Conservation (phyloP, 2,888 invertebrate genomes). For the Drosophila sordidula region DNA sequence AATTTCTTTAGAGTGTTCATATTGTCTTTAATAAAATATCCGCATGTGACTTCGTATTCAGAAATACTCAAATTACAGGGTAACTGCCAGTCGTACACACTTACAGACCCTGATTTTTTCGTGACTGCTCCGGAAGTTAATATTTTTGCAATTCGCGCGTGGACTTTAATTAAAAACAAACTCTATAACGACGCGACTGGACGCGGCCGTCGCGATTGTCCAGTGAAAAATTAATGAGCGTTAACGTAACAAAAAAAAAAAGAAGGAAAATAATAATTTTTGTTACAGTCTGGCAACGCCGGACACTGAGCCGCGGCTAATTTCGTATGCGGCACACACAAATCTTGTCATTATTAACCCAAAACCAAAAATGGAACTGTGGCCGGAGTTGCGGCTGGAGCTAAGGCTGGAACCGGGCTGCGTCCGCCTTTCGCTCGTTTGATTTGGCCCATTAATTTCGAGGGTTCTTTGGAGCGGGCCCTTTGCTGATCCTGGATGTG, state of each 20-base stretch:
- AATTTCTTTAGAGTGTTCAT: too few relatives aligned
- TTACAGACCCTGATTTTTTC: not conserved
- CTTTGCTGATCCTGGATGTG: slow-evolving; percentile 1
- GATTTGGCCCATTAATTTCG: slow-evolving; percentile 77
- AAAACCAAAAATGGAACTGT: slow-evolving; percentile 11
- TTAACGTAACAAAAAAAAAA: slow-evolving; percentile 8
- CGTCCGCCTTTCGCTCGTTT: slow-evolving; percentile 65
- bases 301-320: slow-evolving; percentile 48
- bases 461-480: slow-evolving; percentile 30
- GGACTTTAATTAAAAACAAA: slow-evolving; percentile 65
- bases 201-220: slow-evolving; percentile 9
- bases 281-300: slow-evolving; percentile 39
- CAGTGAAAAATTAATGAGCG: slow-evolving; percentile 53
- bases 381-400: slow-evolving; percentile 9
- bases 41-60: too few relatives aligned
- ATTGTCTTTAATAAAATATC: too few relatives aligned
- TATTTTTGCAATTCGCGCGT: slow-evolving; percentile 61
- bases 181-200: slow-evolving; percentile 19
- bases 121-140: slow-evolving; percentile 55
- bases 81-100: not conserved
- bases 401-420: slow-evolving; percentile 9
- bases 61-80: not conserved
- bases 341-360: slow-evolving; percentile 77
- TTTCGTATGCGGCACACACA: slow-evolving; percentile 75
- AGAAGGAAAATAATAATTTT: not conserved